phyloP scores from a whole-genome alignment of 2,113 vertebrate species.

The Cairina moschata region DNA sequence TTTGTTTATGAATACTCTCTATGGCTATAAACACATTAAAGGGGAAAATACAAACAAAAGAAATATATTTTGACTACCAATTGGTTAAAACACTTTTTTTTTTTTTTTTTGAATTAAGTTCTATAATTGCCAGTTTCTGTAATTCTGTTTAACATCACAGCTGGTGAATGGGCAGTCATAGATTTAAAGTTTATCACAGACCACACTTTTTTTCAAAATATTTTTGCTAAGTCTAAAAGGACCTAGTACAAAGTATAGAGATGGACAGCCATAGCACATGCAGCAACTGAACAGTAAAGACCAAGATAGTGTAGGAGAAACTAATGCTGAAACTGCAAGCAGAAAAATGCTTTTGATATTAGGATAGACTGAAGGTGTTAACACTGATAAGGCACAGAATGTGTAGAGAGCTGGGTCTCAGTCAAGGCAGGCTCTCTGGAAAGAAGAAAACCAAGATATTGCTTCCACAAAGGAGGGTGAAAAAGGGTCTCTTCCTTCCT shows the following conservation, averaged over 20 bases:
- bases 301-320: background rate
- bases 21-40: background rate
- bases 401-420: background rate
- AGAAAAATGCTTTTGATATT: background rate
- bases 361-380: background rate
- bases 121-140: background rate
- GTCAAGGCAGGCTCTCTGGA: background rate
- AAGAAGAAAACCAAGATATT: slow-evolving; percentile 44
- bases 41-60: background rate
- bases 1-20: background rate
- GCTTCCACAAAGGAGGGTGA: background rate
- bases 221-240: background rate
- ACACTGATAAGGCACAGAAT: slow-evolving; percentile 5
- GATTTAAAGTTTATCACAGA: background rate
- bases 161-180: background rate
- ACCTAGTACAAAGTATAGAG: background rate
- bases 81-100: background rate
- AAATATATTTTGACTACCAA: background rate
- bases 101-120: background rate
- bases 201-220: background rate
- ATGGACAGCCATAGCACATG: background rate
- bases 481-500: slow-evolving; percentile 42
- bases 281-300: background rate
- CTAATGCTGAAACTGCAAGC: background rate
- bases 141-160: background rate